Evolutionary conservation across 2,113 vertebrate genomes (phyloP).

Genomic region (Lipotes vexillifer): DNA sequence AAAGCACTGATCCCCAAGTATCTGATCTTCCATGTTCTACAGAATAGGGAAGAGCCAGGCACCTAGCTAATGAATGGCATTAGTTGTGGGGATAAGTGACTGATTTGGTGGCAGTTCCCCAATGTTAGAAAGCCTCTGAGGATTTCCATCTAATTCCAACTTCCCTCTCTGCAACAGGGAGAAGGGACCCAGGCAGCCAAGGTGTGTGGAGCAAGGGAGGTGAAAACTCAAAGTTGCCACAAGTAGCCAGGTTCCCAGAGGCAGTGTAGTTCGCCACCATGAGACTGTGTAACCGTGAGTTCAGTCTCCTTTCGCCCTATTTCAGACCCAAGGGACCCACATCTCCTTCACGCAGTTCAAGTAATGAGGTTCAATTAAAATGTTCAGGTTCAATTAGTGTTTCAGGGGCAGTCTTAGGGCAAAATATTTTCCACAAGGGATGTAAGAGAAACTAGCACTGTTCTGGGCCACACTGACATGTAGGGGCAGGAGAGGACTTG

Average conservation of each 20-base stretch:
- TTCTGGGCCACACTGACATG: neutral
- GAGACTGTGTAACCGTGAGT: constrained; percentile 6
- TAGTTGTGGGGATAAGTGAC: neutral
- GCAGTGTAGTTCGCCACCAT: constrained; percentile 11
- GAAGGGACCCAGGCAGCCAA: neutral
- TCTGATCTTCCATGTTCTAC: neutral
- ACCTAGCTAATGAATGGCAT: neutral
- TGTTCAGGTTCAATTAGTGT: constrained; percentile 50
- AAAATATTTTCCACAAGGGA: constrained; percentile 53
- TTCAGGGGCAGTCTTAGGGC: constrained; percentile 32
- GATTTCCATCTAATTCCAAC: neutral
- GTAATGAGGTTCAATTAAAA: constrained; percentile 65
- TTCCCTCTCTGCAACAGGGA: neutral
- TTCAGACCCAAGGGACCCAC: constrained; percentile 31
- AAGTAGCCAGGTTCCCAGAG: constrained; percentile 43
- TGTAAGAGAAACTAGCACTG: constrained; percentile 27
- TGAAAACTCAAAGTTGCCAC: constrained; percentile 28
- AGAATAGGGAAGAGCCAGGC: neutral
- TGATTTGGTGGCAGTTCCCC: neutral
- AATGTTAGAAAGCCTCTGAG: neutral
- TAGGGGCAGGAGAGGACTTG: constrained; percentile 51
- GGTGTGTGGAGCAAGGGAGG: neutral
- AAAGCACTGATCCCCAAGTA: neutral
- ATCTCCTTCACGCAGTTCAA: constrained; percentile 20
- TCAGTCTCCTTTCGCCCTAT: constrained; percentile 3